These are phyloP conservation scores for Marasmarcha lunaedactyla DNA, from an alignment of 2,888 invertebrate species.

Conservation along the genomic window DNA sequence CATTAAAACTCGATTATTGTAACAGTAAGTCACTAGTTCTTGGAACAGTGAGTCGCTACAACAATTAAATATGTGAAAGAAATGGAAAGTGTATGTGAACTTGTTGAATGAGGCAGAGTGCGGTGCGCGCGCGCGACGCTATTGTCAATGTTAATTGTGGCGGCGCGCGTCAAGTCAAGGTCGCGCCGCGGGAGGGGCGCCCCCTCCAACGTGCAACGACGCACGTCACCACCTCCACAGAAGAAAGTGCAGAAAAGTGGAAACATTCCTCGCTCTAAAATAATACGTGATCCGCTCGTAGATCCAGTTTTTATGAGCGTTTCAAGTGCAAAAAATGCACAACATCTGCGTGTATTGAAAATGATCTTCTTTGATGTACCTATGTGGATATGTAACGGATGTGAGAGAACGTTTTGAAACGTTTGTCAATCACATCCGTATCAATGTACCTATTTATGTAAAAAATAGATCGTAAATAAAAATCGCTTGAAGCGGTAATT, in stretches of 20 bases:
- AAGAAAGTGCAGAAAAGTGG: constrained; percentile 62
- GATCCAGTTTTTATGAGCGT: not conserved
- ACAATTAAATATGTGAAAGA: constrained; percentile 16
- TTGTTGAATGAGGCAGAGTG: constrained; percentile 19
- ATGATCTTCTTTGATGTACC: not conserved
- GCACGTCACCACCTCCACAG: constrained; percentile 27
- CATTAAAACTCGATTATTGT: too few species aligned
- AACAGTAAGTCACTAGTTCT: too few species aligned
- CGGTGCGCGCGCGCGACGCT: constrained; percentile 45
- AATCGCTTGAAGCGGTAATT: too few species aligned
- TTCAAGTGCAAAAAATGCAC: not conserved
- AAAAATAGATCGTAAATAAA: too few species aligned
- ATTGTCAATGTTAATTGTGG: constrained; percentile 56
- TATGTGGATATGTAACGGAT: not conserved
- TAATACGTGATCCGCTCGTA: constrained; percentile 25
- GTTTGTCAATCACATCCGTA: too few species aligned
- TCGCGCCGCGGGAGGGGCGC: constrained; percentile 34
- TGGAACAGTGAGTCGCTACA: not conserved
- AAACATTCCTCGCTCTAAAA: constrained; percentile 41
- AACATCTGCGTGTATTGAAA: not conserved
- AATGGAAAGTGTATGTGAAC: constrained; percentile 35
- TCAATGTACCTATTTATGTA: too few species aligned
- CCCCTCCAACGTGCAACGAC: constrained; percentile 36
- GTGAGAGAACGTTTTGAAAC: not conserved
- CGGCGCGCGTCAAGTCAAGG: constrained; percentile 52